Evolutionary conservation across 2,113 vertebrate genomes (phyloP), one percentile per base, ranked within the genome.

Genomic region (Saimiri boliviensis): DNA sequence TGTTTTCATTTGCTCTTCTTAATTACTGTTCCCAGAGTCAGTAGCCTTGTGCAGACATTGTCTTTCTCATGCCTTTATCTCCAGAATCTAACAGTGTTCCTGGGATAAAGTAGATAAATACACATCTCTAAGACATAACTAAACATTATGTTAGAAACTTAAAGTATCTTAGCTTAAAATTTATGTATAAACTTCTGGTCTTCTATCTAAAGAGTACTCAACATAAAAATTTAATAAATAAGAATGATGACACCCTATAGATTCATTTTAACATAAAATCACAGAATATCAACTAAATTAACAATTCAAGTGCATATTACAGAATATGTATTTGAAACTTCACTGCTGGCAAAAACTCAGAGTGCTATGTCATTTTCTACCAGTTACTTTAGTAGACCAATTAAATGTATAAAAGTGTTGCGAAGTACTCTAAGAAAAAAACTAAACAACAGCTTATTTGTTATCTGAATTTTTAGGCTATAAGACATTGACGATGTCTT

Each of bases 401-500:
- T 89, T 94, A 60, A 82, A 71, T 86, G 52, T 88, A 77, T 95
- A 13, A 84, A 91, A 71, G 10, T 60, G 6, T 45, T 58, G 94
- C 35, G 32, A 70, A 90, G 37, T 37, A 86, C 54, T 94, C 76
- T 84, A 32, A 83, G 63, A 40, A 87, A 60, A 84, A 92, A 68
- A 42, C 3, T 16, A 56, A 63, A 27, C 25, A 87, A 12, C 12
- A 82, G 13, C 2, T n/a, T 14, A 25, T 52, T 83, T 80, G 5
- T 40, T 0, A 27, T 81, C 40, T 96, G 45, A 95, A 94, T 85
- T 87, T 87, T 20, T 77, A 94, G n/a, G 20, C 42, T 94, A 84
- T 92, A 74, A 93, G 60, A 68, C 32, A 81, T 40, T 91, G 83
- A 54, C 27, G 1, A 21, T 35, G 8, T 77, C 85, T 17, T 95